Evolutionary conservation across 2,113 vertebrate genomes (phyloP), one percentile per base, ranked within the genome.

Genomic region (Leuciscus idus): DNA sequence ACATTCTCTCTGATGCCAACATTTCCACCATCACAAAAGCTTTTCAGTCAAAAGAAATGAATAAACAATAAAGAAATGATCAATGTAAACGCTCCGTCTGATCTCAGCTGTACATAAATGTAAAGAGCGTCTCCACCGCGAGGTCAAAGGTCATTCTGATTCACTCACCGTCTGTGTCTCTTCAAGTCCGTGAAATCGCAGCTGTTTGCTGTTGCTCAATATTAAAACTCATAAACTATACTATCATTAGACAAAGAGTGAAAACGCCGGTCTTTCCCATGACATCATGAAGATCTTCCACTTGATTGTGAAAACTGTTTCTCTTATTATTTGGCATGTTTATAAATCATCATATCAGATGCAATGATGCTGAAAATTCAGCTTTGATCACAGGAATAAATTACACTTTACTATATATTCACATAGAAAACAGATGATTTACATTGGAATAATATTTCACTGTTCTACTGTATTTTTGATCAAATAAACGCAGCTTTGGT

Each of bases 131-230:
- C 5, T 23, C 55, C 55, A 9, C 21, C 19, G 19, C 1, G 72
- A 50, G 73, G 12, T 8, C n/a, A 75, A 48, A 75, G 73, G 43
- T 75, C 43, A 2, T 15, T 39, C 33, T 72, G 33, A 72, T 39
- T 72, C 68, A 23, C 33, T 39, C 33, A 2, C 68, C 0, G 4
- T 21, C 33, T 33, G 19, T 39, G 33, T 23, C 8, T 72, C 33
- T 36, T 70, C 68, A 72, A 1, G 23, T 23, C 4, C 30, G 21
- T 70, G 1, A 70, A 23, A 48, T 28, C 73, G 13, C 73, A 75
- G 73, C 43, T 74, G 72, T 10, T 74, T 33, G 2, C 70, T 48
- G 72, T 75, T 75, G 72, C 39, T 75, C 73, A 75, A 28, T 48
- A 21, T 43, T 13, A 6, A n/a, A 72, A 72, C 33, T 72, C 68